These are phyloP conservation scores for Donacobius atricapilla DNA, from an alignment of 2,113 vertebrate species.

Conservation along the genomic window DNA sequence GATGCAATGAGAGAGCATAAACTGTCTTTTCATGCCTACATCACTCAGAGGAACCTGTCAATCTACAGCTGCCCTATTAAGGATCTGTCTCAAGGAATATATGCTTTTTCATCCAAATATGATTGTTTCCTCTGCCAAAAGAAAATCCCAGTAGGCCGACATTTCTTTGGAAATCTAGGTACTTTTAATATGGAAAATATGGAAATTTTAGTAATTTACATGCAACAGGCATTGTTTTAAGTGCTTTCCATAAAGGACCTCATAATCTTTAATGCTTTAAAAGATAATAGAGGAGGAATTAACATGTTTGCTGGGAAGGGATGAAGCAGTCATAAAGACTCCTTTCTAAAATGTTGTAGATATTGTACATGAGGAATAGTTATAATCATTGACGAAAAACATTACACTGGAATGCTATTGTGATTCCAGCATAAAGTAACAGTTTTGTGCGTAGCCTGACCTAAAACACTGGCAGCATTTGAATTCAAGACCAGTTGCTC, in stretches of 20 bases:
- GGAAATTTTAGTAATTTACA: background rate
- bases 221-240: background rate
- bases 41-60: conserved; percentile 19
- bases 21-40: background rate
- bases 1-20: background rate
- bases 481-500: background rate
- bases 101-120: background rate
- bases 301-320: background rate
- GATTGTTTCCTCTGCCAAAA: background rate
- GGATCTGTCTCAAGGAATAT: background rate
- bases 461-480: background rate
- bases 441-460: background rate
- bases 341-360: background rate
- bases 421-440: background rate
- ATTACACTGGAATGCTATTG: background rate
- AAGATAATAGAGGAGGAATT: background rate
- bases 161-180: background rate
- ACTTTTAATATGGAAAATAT: background rate
- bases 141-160: background rate
- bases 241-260: background rate
- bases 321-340: background rate
- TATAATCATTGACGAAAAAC: background rate
- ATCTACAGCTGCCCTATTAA: background rate
- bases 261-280: background rate
- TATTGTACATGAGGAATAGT: background rate